These are phyloP conservation scores for Drosophila dunni DNA, from an alignment of 1,140 invertebrate species.

Conservation along the genomic window DNA sequence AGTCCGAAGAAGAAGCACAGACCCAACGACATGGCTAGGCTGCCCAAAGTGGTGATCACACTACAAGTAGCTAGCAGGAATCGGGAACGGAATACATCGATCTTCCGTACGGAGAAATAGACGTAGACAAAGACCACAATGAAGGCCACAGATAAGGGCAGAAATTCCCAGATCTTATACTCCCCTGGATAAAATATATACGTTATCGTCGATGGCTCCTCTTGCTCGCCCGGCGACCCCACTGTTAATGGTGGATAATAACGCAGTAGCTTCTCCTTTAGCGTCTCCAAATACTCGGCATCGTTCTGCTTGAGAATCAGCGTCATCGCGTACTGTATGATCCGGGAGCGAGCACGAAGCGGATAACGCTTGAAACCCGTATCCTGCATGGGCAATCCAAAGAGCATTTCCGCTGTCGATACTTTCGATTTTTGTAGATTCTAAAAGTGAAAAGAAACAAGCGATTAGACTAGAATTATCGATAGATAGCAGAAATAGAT, in stretches of 20 bases:
- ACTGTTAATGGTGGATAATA: constrained; percentile 87
- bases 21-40: constrained; percentile 96
- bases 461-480: constrained; percentile 11
- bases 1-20: constrained; percentile 96
- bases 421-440: constrained; percentile 91
- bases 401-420: constrained; percentile 94
- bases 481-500: constrained; percentile 22
- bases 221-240: neutral
- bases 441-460: constrained; percentile 83
- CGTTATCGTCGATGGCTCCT: constrained; percentile 84
- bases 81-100: constrained; percentile 97
- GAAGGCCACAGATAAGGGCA: constrained; percentile 94
- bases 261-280: constrained; percentile 89
- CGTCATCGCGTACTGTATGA: constrained; percentile 95
- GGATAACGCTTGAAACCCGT: constrained; percentile 95
- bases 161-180: constrained; percentile 94
- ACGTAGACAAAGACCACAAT: constrained; percentile 95
- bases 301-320: constrained; percentile 93
- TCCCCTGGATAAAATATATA: constrained; percentile 94
- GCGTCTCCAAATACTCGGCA: constrained; percentile 90
- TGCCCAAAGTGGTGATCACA: constrained; percentile 94
- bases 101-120: constrained; percentile 97
- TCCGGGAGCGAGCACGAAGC: constrained; percentile 91
- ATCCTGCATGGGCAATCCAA: constrained; percentile 95
- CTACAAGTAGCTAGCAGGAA: constrained; percentile 95